Evolutionary conservation across 1,140 invertebrate genomes (phyloP).

Genomic region (Asbolus verrucosus): DNA sequence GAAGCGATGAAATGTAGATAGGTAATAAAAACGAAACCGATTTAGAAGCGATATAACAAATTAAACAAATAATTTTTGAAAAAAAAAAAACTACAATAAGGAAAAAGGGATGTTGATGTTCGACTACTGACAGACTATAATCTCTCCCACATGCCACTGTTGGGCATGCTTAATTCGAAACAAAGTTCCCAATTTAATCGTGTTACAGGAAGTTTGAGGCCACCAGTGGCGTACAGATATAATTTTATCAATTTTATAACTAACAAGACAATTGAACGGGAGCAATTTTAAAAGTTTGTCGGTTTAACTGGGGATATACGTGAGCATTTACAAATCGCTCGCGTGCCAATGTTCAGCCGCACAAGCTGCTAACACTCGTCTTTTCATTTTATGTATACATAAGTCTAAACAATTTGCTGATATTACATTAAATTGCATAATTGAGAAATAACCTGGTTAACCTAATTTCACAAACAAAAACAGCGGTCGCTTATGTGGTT

Average conservation of each 20-base stretch:
- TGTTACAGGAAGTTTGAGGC: slow-evolving; percentile 45
- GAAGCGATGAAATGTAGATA: slow-evolving; percentile 28
- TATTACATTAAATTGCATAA: no score
- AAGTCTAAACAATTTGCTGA: no score
- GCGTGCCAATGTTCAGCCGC: slow-evolving; percentile 17
- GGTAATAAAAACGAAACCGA: slow-evolving; percentile 37
- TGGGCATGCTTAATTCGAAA: slow-evolving; percentile 41
- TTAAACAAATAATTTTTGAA: no score
- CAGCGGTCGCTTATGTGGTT: no score
- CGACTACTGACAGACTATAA: background rate
- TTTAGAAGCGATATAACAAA: background rate
- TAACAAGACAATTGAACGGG: background rate
- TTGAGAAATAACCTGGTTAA: no score
- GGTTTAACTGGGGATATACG: background rate
- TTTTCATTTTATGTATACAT: no score
- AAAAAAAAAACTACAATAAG: no score
- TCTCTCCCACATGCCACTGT: slow-evolving; percentile 13
- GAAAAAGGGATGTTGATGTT: no score
- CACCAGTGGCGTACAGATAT: slow-evolving; percentile 43
- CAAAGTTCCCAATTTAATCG: slow-evolving; percentile 50
- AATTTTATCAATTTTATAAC: slow-evolving; percentile 22
- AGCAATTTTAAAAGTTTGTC: background rate
- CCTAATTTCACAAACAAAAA: no score
- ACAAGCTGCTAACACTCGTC: no score
- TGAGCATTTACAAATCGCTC: slow-evolving; percentile 8